These are phyloP conservation scores for Brachypteracias leptosomus DNA, from an alignment of 2,113 vertebrate species.

Conservation along the genomic window DNA sequence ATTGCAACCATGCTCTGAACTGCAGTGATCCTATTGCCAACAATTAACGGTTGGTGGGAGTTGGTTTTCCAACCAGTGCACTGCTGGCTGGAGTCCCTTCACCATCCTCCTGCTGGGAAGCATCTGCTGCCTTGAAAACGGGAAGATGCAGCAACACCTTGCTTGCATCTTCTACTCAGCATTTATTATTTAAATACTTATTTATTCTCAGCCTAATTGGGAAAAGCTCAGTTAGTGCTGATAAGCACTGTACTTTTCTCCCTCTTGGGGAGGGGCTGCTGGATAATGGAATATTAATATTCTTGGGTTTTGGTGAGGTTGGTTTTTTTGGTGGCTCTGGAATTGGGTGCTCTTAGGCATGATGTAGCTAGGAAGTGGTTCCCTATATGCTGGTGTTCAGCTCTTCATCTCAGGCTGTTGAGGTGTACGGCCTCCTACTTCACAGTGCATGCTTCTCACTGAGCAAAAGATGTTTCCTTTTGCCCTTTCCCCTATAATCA, in stretches of 20 bases:
- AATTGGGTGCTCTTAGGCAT: not conserved
- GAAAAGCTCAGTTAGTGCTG: not conserved
- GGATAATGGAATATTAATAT: not conserved
- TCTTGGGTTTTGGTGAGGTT: not conserved
- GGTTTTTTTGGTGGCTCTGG: not conserved
- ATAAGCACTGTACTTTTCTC: not conserved
- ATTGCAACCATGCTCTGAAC: accelerated
- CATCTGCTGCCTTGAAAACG: not conserved
- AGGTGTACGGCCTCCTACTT: not conserved
- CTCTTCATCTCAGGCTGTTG: not conserved
- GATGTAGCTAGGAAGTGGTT: not conserved
- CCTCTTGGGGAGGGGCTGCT: not conserved
- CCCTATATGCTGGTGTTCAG: not conserved
- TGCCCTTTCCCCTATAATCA: not conserved
- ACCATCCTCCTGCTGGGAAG: not conserved
- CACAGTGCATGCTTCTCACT: not conserved
- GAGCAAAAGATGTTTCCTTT: not conserved
- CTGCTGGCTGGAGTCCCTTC: not conserved
- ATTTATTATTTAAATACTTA: not conserved
- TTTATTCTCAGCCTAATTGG: not conserved
- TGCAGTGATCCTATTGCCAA: accelerated
- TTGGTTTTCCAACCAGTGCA: accelerated
- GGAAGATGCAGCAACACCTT: not conserved
- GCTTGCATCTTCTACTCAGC: not conserved
- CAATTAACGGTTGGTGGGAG: accelerated